These are phyloP conservation scores for Hyles euphorbiae DNA, from an alignment of 1,140 invertebrate genomes.

Conservation along the genomic window DNA sequence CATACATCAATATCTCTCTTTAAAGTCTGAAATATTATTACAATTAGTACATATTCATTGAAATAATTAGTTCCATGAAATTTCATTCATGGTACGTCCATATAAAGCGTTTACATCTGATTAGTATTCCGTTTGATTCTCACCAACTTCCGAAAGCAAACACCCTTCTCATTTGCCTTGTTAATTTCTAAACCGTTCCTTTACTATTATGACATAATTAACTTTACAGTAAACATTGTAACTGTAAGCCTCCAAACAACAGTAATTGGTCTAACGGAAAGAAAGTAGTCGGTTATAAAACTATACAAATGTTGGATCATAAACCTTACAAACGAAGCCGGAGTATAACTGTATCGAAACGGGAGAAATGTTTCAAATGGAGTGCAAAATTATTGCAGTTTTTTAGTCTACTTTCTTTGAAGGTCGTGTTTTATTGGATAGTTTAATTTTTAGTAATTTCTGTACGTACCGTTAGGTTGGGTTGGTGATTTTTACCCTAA, in stretches of 20 bases:
- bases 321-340: slow-evolving; percentile 38
- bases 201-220: too few species aligned
- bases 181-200: too few species aligned
- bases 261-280: slow-evolving; percentile 58
- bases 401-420: slow-evolving; percentile 7
- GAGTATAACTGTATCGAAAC: slow-evolving; percentile 5
- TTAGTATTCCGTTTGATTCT: too few species aligned
- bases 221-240: slow-evolving; percentile 30
- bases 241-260: slow-evolving; percentile 41
- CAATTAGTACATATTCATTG: too few species aligned
- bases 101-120: too few species aligned
- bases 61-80: too few species aligned
- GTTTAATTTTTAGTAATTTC: neutral
- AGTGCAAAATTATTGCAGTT: slow-evolving; percentile 12
- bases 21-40: too few species aligned
- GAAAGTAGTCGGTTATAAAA: slow-evolving; percentile 67
- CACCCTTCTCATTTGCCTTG: too few species aligned
- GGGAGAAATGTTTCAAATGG: slow-evolving; percentile 12
- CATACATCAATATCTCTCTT: too few species aligned
- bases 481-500: too few species aligned
- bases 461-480: neutral
- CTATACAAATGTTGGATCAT: slow-evolving; percentile 43
- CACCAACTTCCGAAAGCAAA: too few species aligned
- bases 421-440: neutral
- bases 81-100: too few species aligned